Percentiles rank a stretch among this genome's conserved stretches.
Conservation (phyloP, 2,888 invertebrate genomes). For the Lacanobia oleracea region DNA sequence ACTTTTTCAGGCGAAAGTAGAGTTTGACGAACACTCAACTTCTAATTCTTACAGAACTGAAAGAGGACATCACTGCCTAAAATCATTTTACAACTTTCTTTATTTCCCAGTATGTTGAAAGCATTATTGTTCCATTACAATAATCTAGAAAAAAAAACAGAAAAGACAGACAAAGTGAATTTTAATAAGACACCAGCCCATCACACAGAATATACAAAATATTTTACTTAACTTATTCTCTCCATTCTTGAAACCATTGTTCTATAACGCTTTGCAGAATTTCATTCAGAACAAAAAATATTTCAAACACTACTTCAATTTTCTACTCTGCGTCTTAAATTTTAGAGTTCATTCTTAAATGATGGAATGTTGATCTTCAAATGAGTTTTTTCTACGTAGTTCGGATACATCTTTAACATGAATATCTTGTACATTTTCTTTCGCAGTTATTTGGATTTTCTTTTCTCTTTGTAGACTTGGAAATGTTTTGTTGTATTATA, state of each 20-base stretch:
- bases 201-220: conserved; percentile 52
- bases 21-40: no score
- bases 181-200: conserved; percentile 57
- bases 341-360: conserved; percentile 40
- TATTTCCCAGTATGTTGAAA: not conserved
- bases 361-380: conserved; percentile 30
- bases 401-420: conserved; percentile 68
- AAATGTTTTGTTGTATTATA: conserved; percentile 35
- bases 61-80: not conserved
- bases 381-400: conserved; percentile 44
- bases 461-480: conserved; percentile 34
- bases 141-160: conserved; percentile 9
- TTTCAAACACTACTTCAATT: not conserved
- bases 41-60: no score
- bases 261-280: conserved; percentile 52
- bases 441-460: conserved; percentile 56
- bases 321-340: not conserved
- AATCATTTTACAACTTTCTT: not conserved
- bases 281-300: conserved; percentile 52
- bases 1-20: no score
- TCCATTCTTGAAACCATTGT: conserved; percentile 56
- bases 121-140: conserved; percentile 8
- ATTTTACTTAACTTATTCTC: conserved; percentile 62
- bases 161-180: conserved; percentile 40
- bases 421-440: conserved; percentile 67